Percentiles rank a stretch among this genome's conserved stretches.
Evolutionary conservation across 2,113 vertebrate species (phyloP).

Genomic region (Clarias magur): DNA sequence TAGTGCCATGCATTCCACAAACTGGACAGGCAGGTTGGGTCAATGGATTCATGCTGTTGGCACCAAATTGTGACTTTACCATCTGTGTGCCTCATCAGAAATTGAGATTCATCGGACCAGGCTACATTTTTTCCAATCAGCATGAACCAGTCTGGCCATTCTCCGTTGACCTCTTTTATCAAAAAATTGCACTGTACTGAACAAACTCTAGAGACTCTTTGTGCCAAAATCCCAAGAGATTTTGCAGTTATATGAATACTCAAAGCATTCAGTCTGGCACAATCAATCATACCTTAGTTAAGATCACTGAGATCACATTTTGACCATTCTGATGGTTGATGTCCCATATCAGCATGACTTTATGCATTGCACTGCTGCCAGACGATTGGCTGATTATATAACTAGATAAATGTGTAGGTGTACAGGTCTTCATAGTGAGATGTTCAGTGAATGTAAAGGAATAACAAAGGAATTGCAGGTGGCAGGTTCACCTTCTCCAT

Average conservation of each 20-base stretch:
- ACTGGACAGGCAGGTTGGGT: not conserved
- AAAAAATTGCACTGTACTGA: not conserved
- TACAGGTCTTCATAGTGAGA: not conserved
- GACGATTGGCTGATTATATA: not conserved
- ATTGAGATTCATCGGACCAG: no score
- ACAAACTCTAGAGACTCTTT: not conserved
- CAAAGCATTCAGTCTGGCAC: not conserved
- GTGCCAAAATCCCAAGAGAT: no score
- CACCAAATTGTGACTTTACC: no score
- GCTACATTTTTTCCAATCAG: no score
- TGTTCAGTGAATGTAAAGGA: not conserved
- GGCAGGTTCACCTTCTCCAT: constrained; percentile 70
- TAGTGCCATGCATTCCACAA: not conserved
- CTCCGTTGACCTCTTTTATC: not conserved
- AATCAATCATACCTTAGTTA: not conserved
- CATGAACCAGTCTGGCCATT: not conserved
- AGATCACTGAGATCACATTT: constrained; percentile 10
- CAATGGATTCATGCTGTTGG: no score
- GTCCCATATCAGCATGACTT: not conserved
- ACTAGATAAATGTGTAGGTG: not conserved
- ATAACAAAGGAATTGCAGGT: constrained; percentile 45
- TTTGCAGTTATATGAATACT: not conserved
- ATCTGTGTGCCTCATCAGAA: no score
- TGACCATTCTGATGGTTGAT: not conserved
- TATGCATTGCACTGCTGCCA: not conserved